Percentiles rank a stretch among this genome's conserved stretches.
Evolutionary conservation across 2,888 invertebrate species (phyloP).

Genomic region (Conomelus anceps): DNA sequence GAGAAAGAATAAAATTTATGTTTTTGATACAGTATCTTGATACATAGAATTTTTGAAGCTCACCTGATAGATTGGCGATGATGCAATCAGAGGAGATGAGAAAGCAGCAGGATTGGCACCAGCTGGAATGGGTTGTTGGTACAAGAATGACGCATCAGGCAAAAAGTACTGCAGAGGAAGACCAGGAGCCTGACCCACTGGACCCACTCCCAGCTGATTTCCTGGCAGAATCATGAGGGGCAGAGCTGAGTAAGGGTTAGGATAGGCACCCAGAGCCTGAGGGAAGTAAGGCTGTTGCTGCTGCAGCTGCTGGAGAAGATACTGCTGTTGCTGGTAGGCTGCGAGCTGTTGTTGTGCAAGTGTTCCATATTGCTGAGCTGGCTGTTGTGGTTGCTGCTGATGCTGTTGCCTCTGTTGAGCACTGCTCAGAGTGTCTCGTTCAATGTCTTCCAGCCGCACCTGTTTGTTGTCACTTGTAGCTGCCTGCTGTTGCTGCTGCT

Average conservation of each 20-base stretch:
- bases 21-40: too few species aligned
- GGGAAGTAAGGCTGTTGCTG: not conserved
- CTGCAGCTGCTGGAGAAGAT: not conserved
- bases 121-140: not conserved
- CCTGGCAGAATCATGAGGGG: conserved; percentile 4
- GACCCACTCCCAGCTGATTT: not conserved
- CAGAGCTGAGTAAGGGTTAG: not conserved
- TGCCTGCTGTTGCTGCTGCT: not conserved
- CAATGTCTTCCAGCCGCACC: not conserved
- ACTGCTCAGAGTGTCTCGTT: not conserved
- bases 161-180: not conserved
- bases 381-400: not conserved
- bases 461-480: not conserved
- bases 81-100: not conserved
- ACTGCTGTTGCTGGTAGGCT: not conserved
- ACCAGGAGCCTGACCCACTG: not conserved
- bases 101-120: not conserved
- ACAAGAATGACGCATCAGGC: not conserved
- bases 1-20: too few species aligned
- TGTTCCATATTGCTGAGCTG: not conserved
- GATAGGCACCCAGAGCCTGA: not conserved
- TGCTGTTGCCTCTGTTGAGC: not conserved
- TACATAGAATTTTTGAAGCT: too few species aligned
- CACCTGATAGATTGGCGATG: not conserved
- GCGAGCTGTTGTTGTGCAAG: not conserved